These are phyloP conservation scores for Altica lythri DNA, from an alignment of 2,888 invertebrate species.

Conservation along the genomic window DNA sequence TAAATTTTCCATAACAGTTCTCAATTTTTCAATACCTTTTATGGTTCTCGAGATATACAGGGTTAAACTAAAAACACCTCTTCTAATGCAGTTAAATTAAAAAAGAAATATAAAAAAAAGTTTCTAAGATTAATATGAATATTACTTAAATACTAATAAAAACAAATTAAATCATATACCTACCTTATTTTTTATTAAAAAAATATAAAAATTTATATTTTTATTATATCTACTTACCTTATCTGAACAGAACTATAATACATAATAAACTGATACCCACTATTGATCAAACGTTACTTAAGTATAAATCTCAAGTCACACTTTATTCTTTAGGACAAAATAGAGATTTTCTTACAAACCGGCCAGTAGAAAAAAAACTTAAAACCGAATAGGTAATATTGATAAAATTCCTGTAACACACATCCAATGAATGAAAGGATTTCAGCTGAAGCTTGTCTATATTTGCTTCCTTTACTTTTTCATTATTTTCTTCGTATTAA, in stretches of 20 bases:
- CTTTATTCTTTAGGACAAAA: conserved; percentile 56
- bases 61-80: too few species aligned
- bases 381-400: conserved; percentile 51
- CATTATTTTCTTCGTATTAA: conserved; percentile 41
- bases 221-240: conserved; percentile 13
- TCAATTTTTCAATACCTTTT: too few species aligned
- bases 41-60: too few species aligned
- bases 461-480: conserved; percentile 50
- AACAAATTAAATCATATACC: too few species aligned
- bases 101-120: too few species aligned
- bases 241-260: conserved; percentile 30
- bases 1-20: too few species aligned
- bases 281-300: conserved; percentile 48
- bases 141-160: too few species aligned
- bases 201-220: neutral
- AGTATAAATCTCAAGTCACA: conserved; percentile 56
- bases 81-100: too few species aligned
- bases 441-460: conserved; percentile 43
- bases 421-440: conserved; percentile 10
- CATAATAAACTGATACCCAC: conserved; percentile 30
- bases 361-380: conserved; percentile 50
- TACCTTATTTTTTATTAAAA: too few species aligned
- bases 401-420: conserved; percentile 33
- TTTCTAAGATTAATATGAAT: too few species aligned
- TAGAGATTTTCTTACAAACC: conserved; percentile 56